A percentile compares a stretch with the other conserved stretches of the same genome.
Conservation (phyloP, 2,113 vertebrate genomes). For the Alligator mississippiensis region DNA sequence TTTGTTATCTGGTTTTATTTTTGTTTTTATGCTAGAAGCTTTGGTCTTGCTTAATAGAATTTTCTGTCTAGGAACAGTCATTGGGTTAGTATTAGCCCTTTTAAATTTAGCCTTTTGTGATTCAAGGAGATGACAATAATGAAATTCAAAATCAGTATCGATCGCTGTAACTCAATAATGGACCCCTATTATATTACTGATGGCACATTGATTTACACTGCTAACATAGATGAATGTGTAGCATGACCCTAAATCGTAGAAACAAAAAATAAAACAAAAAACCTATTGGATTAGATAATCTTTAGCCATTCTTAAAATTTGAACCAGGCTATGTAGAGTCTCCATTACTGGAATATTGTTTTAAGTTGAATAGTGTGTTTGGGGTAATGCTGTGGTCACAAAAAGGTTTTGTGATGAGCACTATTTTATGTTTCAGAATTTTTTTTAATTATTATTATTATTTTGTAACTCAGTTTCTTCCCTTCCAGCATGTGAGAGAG, state of each 20-base stretch:
- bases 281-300: neutral
- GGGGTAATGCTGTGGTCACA: neutral
- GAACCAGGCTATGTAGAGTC: neutral
- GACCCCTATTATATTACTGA: constrained; percentile 28
- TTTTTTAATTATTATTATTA: no score
- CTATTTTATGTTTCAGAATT: no score
- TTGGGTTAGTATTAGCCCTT: neutral
- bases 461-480: neutral
- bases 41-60: neutral
- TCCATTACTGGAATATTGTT: neutral
- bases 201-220: constrained; percentile 31
- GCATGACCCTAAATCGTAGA: neutral
- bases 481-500: neutral
- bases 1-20: neutral
- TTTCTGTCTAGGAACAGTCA: neutral
- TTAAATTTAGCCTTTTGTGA: constrained; percentile 7
- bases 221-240: neutral
- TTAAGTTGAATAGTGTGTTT: neutral
- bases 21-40: neutral
- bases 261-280: neutral
- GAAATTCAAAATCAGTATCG: constrained; percentile 38
- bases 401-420: neutral
- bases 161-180: constrained; percentile 3
- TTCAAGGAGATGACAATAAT: neutral
- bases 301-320: neutral